Evolutionary conservation across 1,140 invertebrate genomes (phyloP), one percentile per base, ranked within the genome.

Genomic region (Drosophila kikkawai): DNA sequence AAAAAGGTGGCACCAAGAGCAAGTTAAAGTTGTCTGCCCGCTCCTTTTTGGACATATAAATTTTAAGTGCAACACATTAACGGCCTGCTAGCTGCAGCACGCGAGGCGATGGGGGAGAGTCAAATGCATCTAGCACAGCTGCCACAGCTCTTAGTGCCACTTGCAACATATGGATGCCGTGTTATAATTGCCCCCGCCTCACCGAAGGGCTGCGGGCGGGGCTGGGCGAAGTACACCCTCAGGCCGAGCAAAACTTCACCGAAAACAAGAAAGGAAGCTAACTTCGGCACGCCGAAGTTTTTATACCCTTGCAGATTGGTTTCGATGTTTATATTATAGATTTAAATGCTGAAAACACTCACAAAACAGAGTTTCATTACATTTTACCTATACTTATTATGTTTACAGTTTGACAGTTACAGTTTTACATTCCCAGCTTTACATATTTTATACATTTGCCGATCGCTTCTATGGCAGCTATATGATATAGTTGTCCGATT

Each of bases 51-150:
- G 61, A 55, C 45, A 39, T 70, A 84, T 90, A 90, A 84, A 90
- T 88, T 88, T 88, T 88, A 90, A 90, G 84, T 90, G 85, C 84
- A 84, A 59, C 59, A 84, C 84, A 88, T 88, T 88, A 88, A 90
- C 78, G 81, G 66, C 78, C 69, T 78, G 75, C 73, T 80, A 65
- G 77, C 75, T 84, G 70, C 77, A 78, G 51, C 57, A 61, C 65
- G 44, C 55, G 22, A 32, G 26, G 68, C 12, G 11, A 29, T 17
- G 42, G 56, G 56, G 11, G 12, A 50, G 55, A 50, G 50, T 41
- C 37, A 79, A 82, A 64, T 82, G 82, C 80, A 86, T 77, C 83
- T 82, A 73, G 69, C 53, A 17, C 84, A 87, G 80, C 67, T 87
- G 83, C 83, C 80, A 64, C 84, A 66, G 79, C 83, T 86, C 79